Evolutionary conservation across 2,797 vertebrate genomes (phyloP), one percentile per base, ranked within the genome.

Genomic region (Cossypha niveicapilla): DNA sequence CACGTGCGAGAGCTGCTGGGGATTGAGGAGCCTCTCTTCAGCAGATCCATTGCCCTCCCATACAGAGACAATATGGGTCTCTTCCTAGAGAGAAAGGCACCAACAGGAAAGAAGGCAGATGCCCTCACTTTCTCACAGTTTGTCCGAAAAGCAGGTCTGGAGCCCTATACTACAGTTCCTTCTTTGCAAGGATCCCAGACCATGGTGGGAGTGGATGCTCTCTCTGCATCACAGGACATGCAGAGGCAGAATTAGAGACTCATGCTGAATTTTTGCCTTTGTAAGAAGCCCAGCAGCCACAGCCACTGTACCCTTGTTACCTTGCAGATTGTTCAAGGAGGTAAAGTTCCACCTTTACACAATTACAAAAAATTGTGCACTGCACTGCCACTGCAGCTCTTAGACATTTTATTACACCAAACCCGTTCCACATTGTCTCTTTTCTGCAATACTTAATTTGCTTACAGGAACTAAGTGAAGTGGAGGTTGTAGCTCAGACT

Each of bases 71-170:
- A 79, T 41, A 44, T 93, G 86, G 97, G 97, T 63, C 97, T 98
- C 90, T 99, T 98, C 97, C 95, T 99, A 90, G 98, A 99, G 96
- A 92, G 19, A 57, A 99, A 99, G 97, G 97, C 98, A 77, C 96
- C 35, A 24, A 98, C 97, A 5, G 98, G 99, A 67, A 75, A 77
- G 73, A 91, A 32, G 62, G 97, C 98, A 25, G 98, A 99, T 90
- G 76, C 83, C 45, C 98, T 99, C 86, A 98, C 98, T 48, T 98
- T 98, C 62, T 78, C 96, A 73, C 90, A 97, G 88, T 98, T 98
- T 95, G 71, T 98, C 58, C 62, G 86, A 76, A 90, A 93, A 81
- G 75, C 94, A 72, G 79, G 96, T 50, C 89, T 98, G 73, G 86
- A 97, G 58, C 84, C 86, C 13, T 93, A 77, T 41, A 16, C 68